phyloP scores from a whole-genome alignment of 2,113 vertebrate genomes.

The Dissostichus mawsoni region DNA sequence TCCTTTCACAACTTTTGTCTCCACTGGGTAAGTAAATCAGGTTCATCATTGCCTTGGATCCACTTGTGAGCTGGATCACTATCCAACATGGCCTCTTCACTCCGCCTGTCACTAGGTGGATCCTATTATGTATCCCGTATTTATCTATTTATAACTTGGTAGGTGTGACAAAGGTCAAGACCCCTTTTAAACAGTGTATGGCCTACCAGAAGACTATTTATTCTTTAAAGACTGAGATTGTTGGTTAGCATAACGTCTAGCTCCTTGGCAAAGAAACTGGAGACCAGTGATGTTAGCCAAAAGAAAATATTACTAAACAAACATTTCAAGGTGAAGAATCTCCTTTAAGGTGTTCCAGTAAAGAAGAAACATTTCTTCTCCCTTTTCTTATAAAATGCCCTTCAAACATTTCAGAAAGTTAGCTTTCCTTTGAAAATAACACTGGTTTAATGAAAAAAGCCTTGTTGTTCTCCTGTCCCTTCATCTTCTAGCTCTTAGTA shows the following conservation, averaged over 20 bases:
- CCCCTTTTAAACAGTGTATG: slow-evolving; percentile 34
- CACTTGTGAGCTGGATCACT: slow-evolving; percentile 30
- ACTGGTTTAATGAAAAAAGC: neutral
- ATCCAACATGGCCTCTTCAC: slow-evolving; percentile 23
- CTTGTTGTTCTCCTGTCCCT: neutral
- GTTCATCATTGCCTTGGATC: neutral
- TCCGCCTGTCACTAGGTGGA: slow-evolving; percentile 55
- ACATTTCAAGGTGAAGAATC: neutral
- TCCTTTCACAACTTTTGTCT: slow-evolving; percentile 2
- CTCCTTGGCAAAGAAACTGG: neutral
- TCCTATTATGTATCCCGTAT: slow-evolving; percentile 66
- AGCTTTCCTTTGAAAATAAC: slow-evolving; percentile 1
- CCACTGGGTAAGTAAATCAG: slow-evolving; percentile 12
- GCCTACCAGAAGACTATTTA: slow-evolving; percentile 22
- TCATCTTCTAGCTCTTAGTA: slow-evolving; percentile 8
- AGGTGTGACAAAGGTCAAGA: slow-evolving; percentile 77
- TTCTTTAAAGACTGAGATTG: slow-evolving; percentile 19
- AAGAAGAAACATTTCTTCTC: neutral
- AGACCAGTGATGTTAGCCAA: neutral
- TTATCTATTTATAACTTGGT: slow-evolving; percentile 68
- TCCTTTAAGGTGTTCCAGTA: neutral
- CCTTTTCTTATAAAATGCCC: neutral
- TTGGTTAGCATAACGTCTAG: slow-evolving; percentile 17
- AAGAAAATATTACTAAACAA: neutral
- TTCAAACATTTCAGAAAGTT: neutral